phyloP scores from a whole-genome alignment of 1,140 invertebrate genomes.

The Zaprionus capensis region DNA sequence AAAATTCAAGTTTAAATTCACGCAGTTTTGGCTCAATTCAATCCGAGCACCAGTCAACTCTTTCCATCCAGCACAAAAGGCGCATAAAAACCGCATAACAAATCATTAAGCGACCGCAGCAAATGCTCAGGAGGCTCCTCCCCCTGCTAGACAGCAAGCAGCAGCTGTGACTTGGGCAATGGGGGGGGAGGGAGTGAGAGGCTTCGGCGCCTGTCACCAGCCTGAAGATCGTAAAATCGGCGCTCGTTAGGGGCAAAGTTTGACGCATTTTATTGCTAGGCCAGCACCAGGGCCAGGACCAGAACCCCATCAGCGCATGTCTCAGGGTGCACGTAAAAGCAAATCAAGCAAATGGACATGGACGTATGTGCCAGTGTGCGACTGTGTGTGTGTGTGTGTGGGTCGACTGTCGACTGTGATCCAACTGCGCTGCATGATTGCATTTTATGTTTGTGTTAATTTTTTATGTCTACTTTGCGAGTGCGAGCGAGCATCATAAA shows the following conservation, averaged over 20 bases:
- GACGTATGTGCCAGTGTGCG: conserved; percentile 21
- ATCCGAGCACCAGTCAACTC: background rate
- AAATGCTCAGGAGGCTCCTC: conserved; percentile 23
- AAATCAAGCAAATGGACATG: conserved; percentile 77
- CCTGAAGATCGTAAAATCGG: conserved; percentile 67
- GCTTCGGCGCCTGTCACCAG: conserved; percentile 7
- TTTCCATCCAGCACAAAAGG: conserved; percentile 31
- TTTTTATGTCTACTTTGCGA: conserved; percentile 79
- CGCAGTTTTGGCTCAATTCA: background rate
- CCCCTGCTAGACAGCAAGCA: conserved; percentile 32
- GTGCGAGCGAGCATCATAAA: conserved; percentile 63
- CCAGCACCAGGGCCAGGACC: conserved; percentile 11
- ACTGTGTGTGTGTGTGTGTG: background rate
- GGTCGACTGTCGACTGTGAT: conserved; percentile 2
- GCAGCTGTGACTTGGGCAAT: conserved; percentile 30
- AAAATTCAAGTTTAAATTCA: background rate
- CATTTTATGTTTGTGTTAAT: conserved; percentile 81
- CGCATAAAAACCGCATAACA: conserved; percentile 55
- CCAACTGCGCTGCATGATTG: conserved; percentile 72
- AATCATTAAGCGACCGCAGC: conserved; percentile 60
- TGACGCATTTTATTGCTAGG: conserved; percentile 73
- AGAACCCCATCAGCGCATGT: conserved; percentile 18
- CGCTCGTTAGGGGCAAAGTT: conserved; percentile 75
- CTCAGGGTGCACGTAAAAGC: conserved; percentile 74
- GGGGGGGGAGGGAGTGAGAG: background rate